phyloP scores from a whole-genome alignment of 2,113 vertebrate genomes.

The Romanogobio albipinnatus region DNA sequence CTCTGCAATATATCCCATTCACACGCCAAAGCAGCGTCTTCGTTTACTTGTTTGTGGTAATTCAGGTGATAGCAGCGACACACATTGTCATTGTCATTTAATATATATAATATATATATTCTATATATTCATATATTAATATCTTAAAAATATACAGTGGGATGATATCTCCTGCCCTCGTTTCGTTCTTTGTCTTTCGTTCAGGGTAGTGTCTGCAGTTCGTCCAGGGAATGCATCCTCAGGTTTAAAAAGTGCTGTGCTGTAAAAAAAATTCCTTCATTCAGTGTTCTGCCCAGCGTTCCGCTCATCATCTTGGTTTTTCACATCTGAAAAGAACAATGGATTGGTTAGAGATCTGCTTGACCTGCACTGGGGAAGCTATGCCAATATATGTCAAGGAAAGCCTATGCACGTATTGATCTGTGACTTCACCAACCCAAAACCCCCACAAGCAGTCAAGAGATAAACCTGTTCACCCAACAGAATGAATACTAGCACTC shows the following conservation, averaged over 20 bases:
- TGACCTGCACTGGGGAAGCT: not conserved
- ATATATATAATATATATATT: slow-evolving; percentile 44
- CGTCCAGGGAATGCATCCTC: slow-evolving; percentile 87
- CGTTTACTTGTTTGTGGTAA: slow-evolving; percentile 59
- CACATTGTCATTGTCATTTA: slow-evolving; percentile 60
- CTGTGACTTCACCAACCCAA: not conserved
- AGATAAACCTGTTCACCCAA: not conserved
- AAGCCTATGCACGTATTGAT: not conserved
- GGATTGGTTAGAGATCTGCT: slow-evolving; percentile 32
- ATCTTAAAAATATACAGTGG: slow-evolving; percentile 60
- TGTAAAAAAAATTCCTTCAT: slow-evolving; percentile 85
- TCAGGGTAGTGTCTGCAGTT: slow-evolving; percentile 63
- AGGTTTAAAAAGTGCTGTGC: slow-evolving; percentile 89
- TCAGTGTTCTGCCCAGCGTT: slow-evolving; percentile 60
- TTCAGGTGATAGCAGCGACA: slow-evolving; percentile 72
- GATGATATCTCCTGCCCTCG: slow-evolving; percentile 45
- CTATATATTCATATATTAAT: slow-evolving; percentile 57
- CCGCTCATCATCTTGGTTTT: slow-evolving; percentile 87
- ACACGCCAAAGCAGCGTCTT: slow-evolving; percentile 59
- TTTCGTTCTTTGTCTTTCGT: not conserved
- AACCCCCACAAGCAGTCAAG: not conserved
- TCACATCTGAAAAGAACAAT: slow-evolving; percentile 83
- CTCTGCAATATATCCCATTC: slow-evolving; percentile 60
- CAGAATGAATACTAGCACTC: no score
- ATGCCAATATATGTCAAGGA: not conserved